Evolutionary conservation across 1,140 invertebrate species (phyloP).

Genomic region (Diorhabda sublineata): DNA sequence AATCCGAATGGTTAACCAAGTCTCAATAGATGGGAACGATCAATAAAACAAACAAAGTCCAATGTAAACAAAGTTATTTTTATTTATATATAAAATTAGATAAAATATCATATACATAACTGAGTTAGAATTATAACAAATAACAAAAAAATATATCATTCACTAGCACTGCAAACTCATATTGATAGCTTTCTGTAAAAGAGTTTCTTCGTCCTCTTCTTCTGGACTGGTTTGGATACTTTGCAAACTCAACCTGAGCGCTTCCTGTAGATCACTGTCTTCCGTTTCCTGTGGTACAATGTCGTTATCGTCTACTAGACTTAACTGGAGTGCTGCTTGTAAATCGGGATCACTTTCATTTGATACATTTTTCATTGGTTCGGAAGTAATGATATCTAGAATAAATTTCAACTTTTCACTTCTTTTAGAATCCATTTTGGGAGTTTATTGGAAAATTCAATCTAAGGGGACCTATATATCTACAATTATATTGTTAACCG

Average conservation of each 20-base stretch:
- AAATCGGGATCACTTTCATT: conserved; percentile 51
- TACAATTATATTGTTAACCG: no score
- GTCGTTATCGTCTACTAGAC: conserved; percentile 26
- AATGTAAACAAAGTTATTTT: no score
- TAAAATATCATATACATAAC: background rate
- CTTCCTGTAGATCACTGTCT: conserved; percentile 48
- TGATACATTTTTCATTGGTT: conserved; percentile 28
- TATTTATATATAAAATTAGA: no score
- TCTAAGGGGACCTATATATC: no score
- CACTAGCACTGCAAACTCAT: conserved; percentile 55
- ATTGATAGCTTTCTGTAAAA: conserved; percentile 52
- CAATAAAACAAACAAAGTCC: no score
- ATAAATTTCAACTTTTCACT: conserved; percentile 23
- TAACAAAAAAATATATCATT: background rate
- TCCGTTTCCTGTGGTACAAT: conserved; percentile 17
- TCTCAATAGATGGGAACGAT: no score
- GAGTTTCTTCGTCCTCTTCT: conserved; percentile 51
- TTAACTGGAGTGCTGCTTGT: conserved; percentile 38
- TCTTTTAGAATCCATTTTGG: no score
- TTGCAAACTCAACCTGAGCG: conserved; percentile 51
- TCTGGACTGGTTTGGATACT: conserved; percentile 38
- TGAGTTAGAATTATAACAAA: background rate
- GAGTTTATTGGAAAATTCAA: no score
- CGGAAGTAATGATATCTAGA: conserved; percentile 31
- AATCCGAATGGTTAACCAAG: no score